These are phyloP conservation scores for Tigriopus californicus DNA, from an alignment of 2,888 invertebrate species.

Conservation along the genomic window DNA sequence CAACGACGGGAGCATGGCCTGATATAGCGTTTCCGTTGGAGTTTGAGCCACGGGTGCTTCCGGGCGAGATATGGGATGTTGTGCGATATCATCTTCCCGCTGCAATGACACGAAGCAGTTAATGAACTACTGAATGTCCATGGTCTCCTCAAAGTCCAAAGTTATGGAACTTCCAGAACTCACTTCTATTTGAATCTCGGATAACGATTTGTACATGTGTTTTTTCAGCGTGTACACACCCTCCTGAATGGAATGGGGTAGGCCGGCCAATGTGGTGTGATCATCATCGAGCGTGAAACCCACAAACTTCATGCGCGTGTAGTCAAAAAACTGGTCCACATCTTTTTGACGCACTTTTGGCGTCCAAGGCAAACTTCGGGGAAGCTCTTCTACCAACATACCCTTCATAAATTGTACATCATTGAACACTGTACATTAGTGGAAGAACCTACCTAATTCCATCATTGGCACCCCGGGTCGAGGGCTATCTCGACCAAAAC, in stretches of 20 bases:
- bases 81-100: conserved; percentile 21
- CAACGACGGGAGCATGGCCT: conserved; percentile 81
- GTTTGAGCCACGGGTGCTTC: conserved; percentile 60
- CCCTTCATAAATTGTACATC: too few species aligned
- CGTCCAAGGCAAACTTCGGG: conserved; percentile 65
- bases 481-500: neutral
- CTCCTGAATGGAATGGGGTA: conserved; percentile 92
- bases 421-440: neutral
- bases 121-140: too few species aligned
- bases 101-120: neutral
- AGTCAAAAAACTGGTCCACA: conserved; percentile 75
- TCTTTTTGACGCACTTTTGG: conserved; percentile 89
- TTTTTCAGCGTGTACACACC: conserved; percentile 74
- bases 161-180: neutral
- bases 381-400: conserved; percentile 16
- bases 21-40: conserved; percentile 71
- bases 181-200: conserved; percentile 66
- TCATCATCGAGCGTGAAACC: conserved; percentile 54
- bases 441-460: neutral
- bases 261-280: conserved; percentile 68
- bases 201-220: conserved; percentile 81
- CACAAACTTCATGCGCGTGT: conserved; percentile 81
- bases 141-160: too few species aligned
- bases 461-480: neutral
- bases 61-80: conserved; percentile 69